phyloP scores from a whole-genome alignment of 1,140 invertebrate genomes.

The Zaprionus camerounensis region DNA sequence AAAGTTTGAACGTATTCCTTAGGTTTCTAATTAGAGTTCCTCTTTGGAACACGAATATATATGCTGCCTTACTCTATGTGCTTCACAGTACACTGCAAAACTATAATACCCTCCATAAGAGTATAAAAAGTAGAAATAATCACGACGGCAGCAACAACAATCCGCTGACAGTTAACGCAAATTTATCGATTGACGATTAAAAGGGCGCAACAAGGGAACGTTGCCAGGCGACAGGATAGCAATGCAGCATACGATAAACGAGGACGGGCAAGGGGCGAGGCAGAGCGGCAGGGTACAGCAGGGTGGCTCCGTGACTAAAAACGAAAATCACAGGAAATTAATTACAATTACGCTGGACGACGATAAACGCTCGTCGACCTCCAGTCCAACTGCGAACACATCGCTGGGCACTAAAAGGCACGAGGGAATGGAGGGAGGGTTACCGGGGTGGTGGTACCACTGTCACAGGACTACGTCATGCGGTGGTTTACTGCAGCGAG shows the following conservation, averaged over 20 bases:
- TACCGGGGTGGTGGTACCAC: neutral
- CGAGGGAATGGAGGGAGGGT: neutral
- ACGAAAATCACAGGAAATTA: conserved; percentile 81
- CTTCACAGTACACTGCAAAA: neutral
- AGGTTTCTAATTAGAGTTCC: neutral
- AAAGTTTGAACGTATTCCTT: too few species aligned
- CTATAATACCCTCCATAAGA: neutral
- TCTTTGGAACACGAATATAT: neutral
- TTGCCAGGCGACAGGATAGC: conserved; percentile 38
- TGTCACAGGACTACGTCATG: conserved; percentile 41
- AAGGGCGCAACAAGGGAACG: conserved; percentile 48
- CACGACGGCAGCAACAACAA: conserved; percentile 45
- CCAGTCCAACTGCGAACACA: conserved; percentile 11
- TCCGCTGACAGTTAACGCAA: conserved; percentile 78
- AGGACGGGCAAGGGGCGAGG: neutral
- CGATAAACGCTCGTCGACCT: conserved; percentile 26
- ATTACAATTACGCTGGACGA: conserved; percentile 74
- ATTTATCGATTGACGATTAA: conserved; percentile 82
- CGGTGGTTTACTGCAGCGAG: conserved; percentile 58
- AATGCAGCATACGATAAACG: conserved; percentile 9
- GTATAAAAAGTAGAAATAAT: conserved; percentile 43
- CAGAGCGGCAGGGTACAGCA: neutral
- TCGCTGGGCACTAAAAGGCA: neutral
- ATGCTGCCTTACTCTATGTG: neutral
- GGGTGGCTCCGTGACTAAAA: conserved; percentile 37